A percentile compares a stretch with the other conserved stretches of the same genome.
phyloP scores from a whole-genome alignment of 1,140 invertebrate genomes.

The Tetramorium simillimum region DNA sequence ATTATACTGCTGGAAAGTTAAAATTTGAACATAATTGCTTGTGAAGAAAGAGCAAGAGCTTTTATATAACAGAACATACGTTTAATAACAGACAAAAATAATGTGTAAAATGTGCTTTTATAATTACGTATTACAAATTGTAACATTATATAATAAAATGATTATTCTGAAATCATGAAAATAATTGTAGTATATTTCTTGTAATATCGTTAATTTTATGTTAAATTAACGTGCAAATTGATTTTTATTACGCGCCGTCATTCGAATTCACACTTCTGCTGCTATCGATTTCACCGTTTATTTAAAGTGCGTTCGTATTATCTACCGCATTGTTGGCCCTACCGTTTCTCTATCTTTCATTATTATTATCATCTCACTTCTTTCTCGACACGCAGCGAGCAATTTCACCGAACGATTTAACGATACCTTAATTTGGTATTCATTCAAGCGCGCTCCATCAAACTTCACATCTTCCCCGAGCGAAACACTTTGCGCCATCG shows the following conservation, averaged over 20 bases:
- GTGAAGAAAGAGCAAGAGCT: neutral
- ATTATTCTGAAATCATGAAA: neutral
- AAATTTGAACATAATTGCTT: conserved; percentile 27
- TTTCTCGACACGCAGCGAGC: conserved; percentile 10
- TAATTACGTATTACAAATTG: neutral
- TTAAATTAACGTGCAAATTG: neutral
- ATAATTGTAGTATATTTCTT: neutral
- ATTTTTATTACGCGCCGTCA: neutral
- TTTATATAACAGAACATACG: neutral
- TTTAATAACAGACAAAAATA: conserved; percentile 18
- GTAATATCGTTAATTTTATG: neutral
- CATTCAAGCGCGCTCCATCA: conserved; percentile 58
- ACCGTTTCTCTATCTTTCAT: neutral
- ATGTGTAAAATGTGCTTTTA: neutral
- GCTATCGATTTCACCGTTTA: neutral
- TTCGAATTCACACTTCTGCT: conserved; percentile 5
- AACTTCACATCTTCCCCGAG: conserved; percentile 49
- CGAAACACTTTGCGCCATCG: conserved; percentile 52
- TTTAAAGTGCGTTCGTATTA: conserved; percentile 22
- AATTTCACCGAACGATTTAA: conserved; percentile 57
- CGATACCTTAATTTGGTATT: conserved; percentile 61
- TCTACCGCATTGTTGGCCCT: neutral
- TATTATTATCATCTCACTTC: neutral
- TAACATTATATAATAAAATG: neutral
- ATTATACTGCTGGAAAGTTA: conserved; percentile 35